phyloP scores from a whole-genome alignment of 2,113 vertebrate genomes.

The Callipepla californica region DNA sequence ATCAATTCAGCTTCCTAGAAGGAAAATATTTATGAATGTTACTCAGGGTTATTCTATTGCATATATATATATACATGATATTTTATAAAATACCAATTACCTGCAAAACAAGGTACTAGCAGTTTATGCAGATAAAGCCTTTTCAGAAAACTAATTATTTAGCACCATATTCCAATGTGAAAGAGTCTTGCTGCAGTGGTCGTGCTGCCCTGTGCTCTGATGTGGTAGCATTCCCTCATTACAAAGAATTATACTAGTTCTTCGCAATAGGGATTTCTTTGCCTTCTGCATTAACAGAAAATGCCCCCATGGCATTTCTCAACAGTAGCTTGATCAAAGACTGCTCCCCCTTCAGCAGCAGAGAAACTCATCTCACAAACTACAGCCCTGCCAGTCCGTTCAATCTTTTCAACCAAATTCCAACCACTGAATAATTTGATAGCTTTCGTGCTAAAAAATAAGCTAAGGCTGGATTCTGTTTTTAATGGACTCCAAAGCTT shows the following conservation, averaged over 20 bases:
- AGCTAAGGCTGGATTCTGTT: not conserved
- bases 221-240: rapidly evolving
- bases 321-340: not conserved
- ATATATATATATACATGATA: not conserved
- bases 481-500: not conserved
- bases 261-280: not conserved
- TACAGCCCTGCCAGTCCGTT: not conserved
- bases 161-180: not conserved
- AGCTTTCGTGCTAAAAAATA: not conserved
- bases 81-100: not conserved
- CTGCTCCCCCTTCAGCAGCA: not conserved
- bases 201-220: rapidly evolving
- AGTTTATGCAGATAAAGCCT: not conserved
- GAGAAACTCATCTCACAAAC: not conserved
- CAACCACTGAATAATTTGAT: not conserved
- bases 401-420: not conserved
- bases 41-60: not conserved
- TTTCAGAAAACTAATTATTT: not conserved
- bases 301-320: not conserved
- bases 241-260: not conserved
- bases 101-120: not conserved
- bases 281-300: not conserved
- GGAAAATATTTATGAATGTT: not conserved
- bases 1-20: not conserved
- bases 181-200: not conserved